Percentiles rank a stretch among this genome's conserved stretches.
These are phyloP conservation scores for Drosophila anceps DNA, from an alignment of 2,888 invertebrate genomes.

Conservation along the genomic window DNA sequence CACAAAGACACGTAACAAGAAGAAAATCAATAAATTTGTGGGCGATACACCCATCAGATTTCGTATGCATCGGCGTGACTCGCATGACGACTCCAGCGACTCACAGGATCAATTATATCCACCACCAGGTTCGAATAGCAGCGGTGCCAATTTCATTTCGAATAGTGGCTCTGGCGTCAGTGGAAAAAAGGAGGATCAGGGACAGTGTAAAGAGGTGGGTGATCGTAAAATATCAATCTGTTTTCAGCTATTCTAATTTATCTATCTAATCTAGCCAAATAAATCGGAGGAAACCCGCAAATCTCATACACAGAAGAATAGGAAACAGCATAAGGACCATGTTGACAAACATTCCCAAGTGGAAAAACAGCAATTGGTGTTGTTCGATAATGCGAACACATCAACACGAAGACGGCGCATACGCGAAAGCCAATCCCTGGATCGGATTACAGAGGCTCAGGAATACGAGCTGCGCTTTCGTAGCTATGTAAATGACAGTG, in stretches of 20 bases:
- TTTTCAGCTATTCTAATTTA: background rate
- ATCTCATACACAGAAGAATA: constrained; percentile 77
- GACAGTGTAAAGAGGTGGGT: constrained; percentile 76
- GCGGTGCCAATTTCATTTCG: constrained; percentile 79
- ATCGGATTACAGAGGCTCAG: constrained; percentile 94
- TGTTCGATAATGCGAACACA: constrained; percentile 26
- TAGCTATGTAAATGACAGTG: constrained; percentile 52
- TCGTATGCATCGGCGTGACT: constrained; percentile 89
- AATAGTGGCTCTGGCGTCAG: constrained; percentile 67
- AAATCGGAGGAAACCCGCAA: constrained; percentile 83
- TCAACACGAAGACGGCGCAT: constrained; percentile 88
- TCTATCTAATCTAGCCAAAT: constrained; percentile 63
- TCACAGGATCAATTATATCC: constrained; percentile 89
- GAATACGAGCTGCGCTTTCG: constrained; percentile 87
- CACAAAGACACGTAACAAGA: constrained; percentile 91
- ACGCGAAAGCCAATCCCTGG: constrained; percentile 93
- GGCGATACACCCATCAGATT: constrained; percentile 88
- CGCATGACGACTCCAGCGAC: constrained; percentile 94
- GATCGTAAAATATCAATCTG: background rate
- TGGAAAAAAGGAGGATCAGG: constrained; percentile 81
- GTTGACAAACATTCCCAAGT: constrained; percentile 76
- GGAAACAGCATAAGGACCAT: constrained; percentile 77
- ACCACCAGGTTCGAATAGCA: constrained; percentile 76
- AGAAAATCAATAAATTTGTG: constrained; percentile 90
- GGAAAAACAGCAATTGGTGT: constrained; percentile 65